Evolutionary conservation across 2,113 vertebrate genomes (phyloP), one percentile per base, ranked within the genome.

Genomic region (Poecile atricapillus): DNA sequence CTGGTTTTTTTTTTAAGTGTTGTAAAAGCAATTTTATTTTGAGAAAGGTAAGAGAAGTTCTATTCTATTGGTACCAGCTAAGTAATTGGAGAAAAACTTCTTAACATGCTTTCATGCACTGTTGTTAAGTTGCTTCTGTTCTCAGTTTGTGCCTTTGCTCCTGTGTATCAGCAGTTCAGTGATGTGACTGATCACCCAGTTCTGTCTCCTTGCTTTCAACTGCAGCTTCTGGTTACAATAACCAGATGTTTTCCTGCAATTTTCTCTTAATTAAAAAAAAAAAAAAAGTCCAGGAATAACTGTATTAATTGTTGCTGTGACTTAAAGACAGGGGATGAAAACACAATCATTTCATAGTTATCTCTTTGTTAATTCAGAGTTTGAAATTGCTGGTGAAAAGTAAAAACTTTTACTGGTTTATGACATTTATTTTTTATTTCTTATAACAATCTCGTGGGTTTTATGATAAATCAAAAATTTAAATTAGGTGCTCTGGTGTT

Each of bases 151-250:
- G 33, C 25, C 58, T 52, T 56, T 78, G 31, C 31, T 73, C 31
- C 52, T 31, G 46, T 41, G 50, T 56, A n/a, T 86, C 3, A 76
- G 41, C 75, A 59, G n/a, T 37, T 83, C 22, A 44, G 27, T 37
- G 24, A 24, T 31, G 8, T 16, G 7, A 39, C 35, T 4, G 9
- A 37, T 12, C 2, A 5, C 13, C 3, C 23, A 2, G 0, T 53
- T 74, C 22, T 95, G 62, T 67, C 94, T 96, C 13, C 96, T 91
- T 4, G 35, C 43, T 78, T 58, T 95, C 78, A 97, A 15, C 93
- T 97, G 82, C 89, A 98, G 56, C 96, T 95, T 1, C 95, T 83
- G 50, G 79, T 97, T 64, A 89, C 94, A 41, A 87, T 93, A 30
- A 89, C 68, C 89, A 97, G 46, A n/a, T 94, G 59, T 83, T 96